Evolutionary conservation across 2,888 invertebrate species (phyloP), one percentile per base, ranked within the genome.

Genomic region (Marasmarcha lunaedactyla): DNA sequence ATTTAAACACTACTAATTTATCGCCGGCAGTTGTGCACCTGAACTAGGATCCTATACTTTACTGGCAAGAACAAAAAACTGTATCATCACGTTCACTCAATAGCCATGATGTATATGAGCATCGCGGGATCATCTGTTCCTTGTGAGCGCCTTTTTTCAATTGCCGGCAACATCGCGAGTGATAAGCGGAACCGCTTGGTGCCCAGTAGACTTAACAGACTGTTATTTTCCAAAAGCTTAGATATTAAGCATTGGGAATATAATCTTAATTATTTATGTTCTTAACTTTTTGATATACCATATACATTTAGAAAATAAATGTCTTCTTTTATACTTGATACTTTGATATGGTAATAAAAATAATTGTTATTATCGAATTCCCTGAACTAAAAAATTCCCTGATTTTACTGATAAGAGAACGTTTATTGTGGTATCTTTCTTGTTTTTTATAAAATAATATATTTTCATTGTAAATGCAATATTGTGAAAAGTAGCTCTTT

Each of bases 1-100:
- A 46, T 52, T 57, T 13, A 55, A 57, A 49, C 52, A 56, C 12
- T 55, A 57, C n/a, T n/a, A n/a, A n/a, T 53, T 55, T 55, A 53
- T 54, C 54, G 33, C 54, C 55, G 47, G 50, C 54, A 51, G 52
- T 57, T 49, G 53, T 51, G 50, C 50, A 56, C 53, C 44, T 55
- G 9, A 55, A 55, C 33, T 53, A 50, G 50, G 49, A 52, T 45
- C 49, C 51, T 48, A 38, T 52, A 51, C 46, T 52, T 39, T 57
- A 54, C 43, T 54, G 50, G 51, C 54, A 57, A 51, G 48, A 57
- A 52, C 51, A 57, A 53, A 56, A 51, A 35, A 49, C 33, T 57
- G 50, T 52, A 57, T 52, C 50, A 51, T 10, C 47, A 49, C 5
- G 45, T 54, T 48, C 47, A 49, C 44, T 38, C 55, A 52, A 52